phyloP scores from a whole-genome alignment of 2,888 invertebrate genomes.

The Acanthoscelides obtectus region DNA sequence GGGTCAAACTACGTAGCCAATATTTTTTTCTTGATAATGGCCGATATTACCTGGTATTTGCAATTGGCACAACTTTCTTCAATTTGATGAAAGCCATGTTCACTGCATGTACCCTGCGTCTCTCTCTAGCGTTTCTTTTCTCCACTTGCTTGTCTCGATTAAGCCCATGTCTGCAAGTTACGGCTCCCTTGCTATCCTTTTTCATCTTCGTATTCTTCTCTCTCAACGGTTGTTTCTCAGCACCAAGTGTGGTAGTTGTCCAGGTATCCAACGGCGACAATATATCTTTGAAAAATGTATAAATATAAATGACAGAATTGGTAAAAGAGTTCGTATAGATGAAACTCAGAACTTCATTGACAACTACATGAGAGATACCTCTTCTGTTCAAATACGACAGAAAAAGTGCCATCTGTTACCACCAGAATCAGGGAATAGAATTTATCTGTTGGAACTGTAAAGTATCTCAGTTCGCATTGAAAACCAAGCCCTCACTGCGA shows the following conservation, averaged over 20 bases:
- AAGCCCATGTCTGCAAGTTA: constrained; percentile 40
- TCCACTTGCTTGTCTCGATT: constrained; percentile 55
- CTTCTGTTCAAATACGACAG: too few relatives aligned
- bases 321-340: too few relatives aligned
- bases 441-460: too few relatives aligned
- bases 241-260: not conserved
- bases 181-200: constrained; percentile 7
- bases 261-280: not conserved
- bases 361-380: too few relatives aligned
- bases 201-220: constrained; percentile 2
- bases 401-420: too few relatives aligned
- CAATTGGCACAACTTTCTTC: constrained; percentile 55
- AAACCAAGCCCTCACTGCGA: too few relatives aligned
- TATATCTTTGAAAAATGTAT: not conserved
- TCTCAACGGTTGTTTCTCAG: constrained; percentile 17
- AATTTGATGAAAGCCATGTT: constrained; percentile 58
- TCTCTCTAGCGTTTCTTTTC: constrained; percentile 57
- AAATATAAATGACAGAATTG: too few relatives aligned
- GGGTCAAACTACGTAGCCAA: too few relatives aligned
- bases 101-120: constrained; percentile 60
- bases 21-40: too few relatives aligned
- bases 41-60: constrained; percentile 46
- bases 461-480: too few relatives aligned
- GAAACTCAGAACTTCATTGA: too few relatives aligned
- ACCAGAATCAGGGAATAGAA: too few relatives aligned